Evolutionary conservation across 2,888 invertebrate species (phyloP).

Genomic region (Hemithea aestivaria): DNA sequence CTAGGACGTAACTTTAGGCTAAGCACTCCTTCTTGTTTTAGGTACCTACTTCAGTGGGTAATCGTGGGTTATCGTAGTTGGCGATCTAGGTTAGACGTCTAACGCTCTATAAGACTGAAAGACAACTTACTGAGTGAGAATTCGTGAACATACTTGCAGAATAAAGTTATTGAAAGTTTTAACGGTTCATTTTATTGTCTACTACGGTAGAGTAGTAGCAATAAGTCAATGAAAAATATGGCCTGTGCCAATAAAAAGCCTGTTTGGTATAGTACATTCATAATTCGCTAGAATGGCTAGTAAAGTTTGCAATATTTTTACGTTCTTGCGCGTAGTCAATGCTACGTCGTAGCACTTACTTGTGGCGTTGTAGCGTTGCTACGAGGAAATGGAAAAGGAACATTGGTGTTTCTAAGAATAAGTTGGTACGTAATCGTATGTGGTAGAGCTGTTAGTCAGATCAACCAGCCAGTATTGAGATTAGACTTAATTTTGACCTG

Average conservation of each 20-base stretch:
- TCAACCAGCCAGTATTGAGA: no score
- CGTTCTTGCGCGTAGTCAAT: neutral
- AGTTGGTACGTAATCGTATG: no score
- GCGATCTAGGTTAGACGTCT: constrained; percentile 21
- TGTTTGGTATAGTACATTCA: neutral
- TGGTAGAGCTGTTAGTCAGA: no score
- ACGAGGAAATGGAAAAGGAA: neutral
- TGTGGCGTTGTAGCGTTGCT: constrained; percentile 10
- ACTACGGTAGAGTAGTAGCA: constrained; percentile 2
- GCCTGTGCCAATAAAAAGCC: no score
- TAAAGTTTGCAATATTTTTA: neutral
- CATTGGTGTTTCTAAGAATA: no score
- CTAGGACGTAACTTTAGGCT: constrained; percentile 37
- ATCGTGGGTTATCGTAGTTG: constrained; percentile 24
- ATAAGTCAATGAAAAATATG: neutral
- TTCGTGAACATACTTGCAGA: constrained; percentile 3
- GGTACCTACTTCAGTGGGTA: constrained; percentile 24
- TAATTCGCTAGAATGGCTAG: neutral
- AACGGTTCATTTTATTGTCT: no score
- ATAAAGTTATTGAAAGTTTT: no score
- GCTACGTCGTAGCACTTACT: constrained; percentile 6
- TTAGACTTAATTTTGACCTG: no score
- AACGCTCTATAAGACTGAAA: constrained; percentile 25
- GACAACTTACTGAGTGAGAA: constrained; percentile 12
- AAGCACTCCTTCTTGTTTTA: constrained; percentile 33